These are phyloP conservation scores for Nycticebus coucang DNA, from an alignment of 2,113 vertebrate species.

Conservation along the genomic window DNA sequence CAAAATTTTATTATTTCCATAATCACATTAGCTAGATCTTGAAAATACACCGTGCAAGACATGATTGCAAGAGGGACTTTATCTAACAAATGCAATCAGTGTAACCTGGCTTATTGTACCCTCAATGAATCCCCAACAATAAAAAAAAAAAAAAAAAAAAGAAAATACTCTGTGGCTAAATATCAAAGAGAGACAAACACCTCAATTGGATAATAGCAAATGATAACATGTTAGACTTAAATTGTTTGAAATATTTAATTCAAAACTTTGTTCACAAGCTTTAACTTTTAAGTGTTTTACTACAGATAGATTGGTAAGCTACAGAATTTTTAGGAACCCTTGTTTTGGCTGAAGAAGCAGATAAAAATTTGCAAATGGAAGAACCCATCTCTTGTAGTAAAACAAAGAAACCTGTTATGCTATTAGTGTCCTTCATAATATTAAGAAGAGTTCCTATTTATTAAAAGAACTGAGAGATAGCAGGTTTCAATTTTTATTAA, in stretches of 20 bases:
- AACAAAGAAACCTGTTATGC: neutral
- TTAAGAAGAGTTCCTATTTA: neutral
- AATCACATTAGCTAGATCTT: constrained; percentile 47
- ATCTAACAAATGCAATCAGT: too few species aligned
- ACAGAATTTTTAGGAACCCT: neutral
- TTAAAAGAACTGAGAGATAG: neutral
- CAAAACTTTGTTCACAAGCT: neutral
- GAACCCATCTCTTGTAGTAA: constrained; percentile 1
- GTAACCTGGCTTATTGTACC: too few species aligned
- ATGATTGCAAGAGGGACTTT: too few species aligned
- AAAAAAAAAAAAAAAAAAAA: too few species aligned
- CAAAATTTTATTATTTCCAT: constrained; percentile 55
- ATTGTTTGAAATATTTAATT: constrained; percentile 52
- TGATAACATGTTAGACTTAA: constrained; percentile 65
- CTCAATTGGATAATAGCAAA: constrained; percentile 48
- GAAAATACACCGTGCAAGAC: neutral
- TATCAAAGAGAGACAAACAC: constrained; percentile 57
- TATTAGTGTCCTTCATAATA: neutral
- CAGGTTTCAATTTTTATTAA: neutral
- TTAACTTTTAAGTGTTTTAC: constrained; percentile 46
- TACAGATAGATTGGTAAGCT: neutral
- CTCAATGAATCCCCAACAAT: too few species aligned
- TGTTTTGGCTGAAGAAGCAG: neutral
- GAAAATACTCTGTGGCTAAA: constrained; percentile 47
- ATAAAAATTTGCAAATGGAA: neutral